Evolutionary conservation across 2,797 vertebrate genomes (phyloP).

Genomic region (Cyclopterus lumpus): DNA sequence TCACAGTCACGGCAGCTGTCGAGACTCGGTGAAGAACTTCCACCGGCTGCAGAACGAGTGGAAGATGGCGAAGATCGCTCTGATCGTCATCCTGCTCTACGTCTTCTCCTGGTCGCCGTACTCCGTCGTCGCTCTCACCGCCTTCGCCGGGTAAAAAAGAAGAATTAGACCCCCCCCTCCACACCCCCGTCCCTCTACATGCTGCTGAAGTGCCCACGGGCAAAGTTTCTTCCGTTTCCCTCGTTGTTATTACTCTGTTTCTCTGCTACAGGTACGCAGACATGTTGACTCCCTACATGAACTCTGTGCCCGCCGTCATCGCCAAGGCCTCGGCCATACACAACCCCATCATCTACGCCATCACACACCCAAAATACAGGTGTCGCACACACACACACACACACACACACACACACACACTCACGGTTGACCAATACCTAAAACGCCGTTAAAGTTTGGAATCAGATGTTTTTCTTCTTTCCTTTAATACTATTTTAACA

Average conservation of each 20-base stretch:
- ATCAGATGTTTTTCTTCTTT: background rate
- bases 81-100: slow-evolving; percentile 92
- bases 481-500: background rate
- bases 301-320: slow-evolving; percentile 93
- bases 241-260: slow-evolving; percentile 2
- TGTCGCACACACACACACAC: slow-evolving; percentile 54
- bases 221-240: background rate
- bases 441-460: background rate
- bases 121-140: slow-evolving; percentile 90
- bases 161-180: background rate
- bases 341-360: slow-evolving; percentile 97
- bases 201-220: background rate
- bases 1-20: slow-evolving; percentile 60
- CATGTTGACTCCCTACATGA: slow-evolving; percentile 92
- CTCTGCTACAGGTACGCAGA: slow-evolving; percentile 86
- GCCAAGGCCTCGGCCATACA: slow-evolving; percentile 97
- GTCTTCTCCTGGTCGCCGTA: slow-evolving; percentile 96
- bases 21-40: slow-evolving; percentile 83
- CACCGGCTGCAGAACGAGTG: slow-evolving; percentile 92
- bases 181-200: background rate
- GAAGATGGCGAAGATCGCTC: slow-evolving; percentile 95
- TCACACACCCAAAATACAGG: slow-evolving; percentile 97
- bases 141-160: slow-evolving; percentile 90
- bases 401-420: background rate
- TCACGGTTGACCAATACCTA: background rate